Evolutionary conservation across 2,797 vertebrate genomes (phyloP).

Genomic region (Siniperca undulata): DNA sequence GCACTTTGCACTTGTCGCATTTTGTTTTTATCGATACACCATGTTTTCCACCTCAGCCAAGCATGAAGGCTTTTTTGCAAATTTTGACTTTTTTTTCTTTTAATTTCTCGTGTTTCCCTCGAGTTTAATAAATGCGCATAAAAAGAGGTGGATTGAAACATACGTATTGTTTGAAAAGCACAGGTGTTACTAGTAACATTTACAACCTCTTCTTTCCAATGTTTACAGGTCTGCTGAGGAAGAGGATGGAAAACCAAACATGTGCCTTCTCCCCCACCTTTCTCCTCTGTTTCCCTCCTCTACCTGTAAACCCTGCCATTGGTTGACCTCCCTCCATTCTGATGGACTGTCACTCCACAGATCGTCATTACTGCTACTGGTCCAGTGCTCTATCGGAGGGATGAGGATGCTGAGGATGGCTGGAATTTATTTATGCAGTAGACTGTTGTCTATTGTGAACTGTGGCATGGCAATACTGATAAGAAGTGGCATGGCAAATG

Average conservation of each 20-base stretch:
- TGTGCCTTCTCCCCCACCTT: conserved; percentile 75
- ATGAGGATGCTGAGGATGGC: conserved; percentile 18
- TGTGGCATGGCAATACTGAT: conserved; percentile 20
- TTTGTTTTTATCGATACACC: too few species aligned
- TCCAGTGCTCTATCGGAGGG: conserved; percentile 8
- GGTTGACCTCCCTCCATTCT: conserved; percentile 12
- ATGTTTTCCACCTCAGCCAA: not conserved
- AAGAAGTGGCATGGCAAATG: conserved; percentile 2
- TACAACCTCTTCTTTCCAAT: not conserved
- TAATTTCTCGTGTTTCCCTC: not conserved
- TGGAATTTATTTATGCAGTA: conserved; percentile 31
- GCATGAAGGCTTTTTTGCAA: not conserved
- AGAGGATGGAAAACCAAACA: conserved; percentile 58
- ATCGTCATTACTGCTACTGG: not conserved
- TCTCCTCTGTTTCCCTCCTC: conserved; percentile 27
- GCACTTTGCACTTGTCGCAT: too few species aligned
- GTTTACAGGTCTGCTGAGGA: conserved; percentile 85
- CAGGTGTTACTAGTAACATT: not conserved
- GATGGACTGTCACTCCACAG: conserved; percentile 17
- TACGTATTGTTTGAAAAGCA: not conserved
- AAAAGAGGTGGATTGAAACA: not conserved
- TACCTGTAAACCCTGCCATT: conserved; percentile 29
- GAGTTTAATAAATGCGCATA: not conserved
- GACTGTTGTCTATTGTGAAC: conserved; percentile 27
- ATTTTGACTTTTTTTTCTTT: not conserved